Conservation (phyloP, 2,888 invertebrate species). For the Neria commutata region DNA sequence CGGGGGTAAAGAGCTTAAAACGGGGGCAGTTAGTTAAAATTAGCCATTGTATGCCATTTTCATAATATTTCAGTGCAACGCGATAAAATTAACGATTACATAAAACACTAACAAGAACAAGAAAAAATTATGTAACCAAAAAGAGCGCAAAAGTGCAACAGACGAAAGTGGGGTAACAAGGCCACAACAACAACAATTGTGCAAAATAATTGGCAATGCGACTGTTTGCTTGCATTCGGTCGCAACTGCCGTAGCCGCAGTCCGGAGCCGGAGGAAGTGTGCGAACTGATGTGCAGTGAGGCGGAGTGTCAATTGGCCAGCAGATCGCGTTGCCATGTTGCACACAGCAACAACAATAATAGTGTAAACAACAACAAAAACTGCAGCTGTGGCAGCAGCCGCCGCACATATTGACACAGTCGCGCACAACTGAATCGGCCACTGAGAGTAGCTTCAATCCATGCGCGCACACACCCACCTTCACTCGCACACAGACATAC, state of each 20-base stretch:
- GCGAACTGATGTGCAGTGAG: background rate
- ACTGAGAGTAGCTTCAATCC: no score
- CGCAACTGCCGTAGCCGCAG: background rate
- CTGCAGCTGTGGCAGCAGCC: no score
- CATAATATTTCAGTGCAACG: no score
- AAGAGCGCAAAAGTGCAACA: background rate
- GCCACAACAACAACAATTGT: background rate
- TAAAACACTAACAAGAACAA: background rate
- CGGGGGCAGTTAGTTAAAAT: no score
- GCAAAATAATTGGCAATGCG: slow-evolving; percentile 6
- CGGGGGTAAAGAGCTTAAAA: no score
- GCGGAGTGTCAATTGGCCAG: slow-evolving; percentile 17
- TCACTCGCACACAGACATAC: background rate
- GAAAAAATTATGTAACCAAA: background rate
- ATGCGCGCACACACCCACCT: background rate
- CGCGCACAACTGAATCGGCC: no score
- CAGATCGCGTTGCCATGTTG: slow-evolving; percentile 6
- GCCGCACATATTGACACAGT: background rate
- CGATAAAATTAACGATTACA: background rate
- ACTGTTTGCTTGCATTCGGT: slow-evolving; percentile 9
- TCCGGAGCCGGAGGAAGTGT: background rate
- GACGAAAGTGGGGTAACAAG: background rate
- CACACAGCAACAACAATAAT: no score
- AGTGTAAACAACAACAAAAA: no score
- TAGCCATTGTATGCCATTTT: no score